These are phyloP conservation scores for Himalopsyche japonica DNA, from an alignment of 2,888 invertebrate genomes.

Conservation along the genomic window DNA sequence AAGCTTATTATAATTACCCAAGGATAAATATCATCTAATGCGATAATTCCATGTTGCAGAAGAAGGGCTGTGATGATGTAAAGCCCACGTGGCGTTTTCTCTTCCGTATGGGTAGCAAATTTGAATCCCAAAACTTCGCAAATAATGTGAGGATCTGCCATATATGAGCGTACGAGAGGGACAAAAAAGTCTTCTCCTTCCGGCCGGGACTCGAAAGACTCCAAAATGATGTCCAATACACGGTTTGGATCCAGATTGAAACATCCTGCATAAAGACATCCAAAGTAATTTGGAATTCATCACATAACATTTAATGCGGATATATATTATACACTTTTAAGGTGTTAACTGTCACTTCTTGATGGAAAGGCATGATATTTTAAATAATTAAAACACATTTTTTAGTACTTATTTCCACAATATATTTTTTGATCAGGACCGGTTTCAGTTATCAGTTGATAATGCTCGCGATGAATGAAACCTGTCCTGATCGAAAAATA, in stretches of 20 bases:
- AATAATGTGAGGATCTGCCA: constrained; percentile 84
- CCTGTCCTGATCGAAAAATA: no score
- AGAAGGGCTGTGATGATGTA: constrained; percentile 90
- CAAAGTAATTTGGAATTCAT: not conserved
- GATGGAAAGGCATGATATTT: no score
- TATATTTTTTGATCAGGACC: no score
- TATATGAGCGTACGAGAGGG: constrained; percentile 80
- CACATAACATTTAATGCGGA: not conserved
- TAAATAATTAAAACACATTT: no score
- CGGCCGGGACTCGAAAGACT: constrained; percentile 91
- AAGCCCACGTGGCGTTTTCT: constrained; percentile 75
- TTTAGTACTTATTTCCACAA: no score
- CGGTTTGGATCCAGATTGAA: constrained; percentile 99
- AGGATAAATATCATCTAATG: constrained; percentile 84
- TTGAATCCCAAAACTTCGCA: constrained; percentile 96
- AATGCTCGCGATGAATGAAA: no score
- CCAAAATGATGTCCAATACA: constrained; percentile 93
- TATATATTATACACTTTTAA: no score
- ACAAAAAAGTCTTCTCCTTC: constrained; percentile 81
- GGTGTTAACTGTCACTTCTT: no score
- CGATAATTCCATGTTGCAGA: constrained; percentile 84
- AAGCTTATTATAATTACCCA: constrained; percentile 65
- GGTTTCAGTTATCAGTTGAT: no score
- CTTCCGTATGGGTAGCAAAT: constrained; percentile 69
- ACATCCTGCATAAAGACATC: constrained; percentile 71